Evolutionary conservation across 2,797 vertebrate species (phyloP).

Genomic region (Potorous gilbertii): DNA sequence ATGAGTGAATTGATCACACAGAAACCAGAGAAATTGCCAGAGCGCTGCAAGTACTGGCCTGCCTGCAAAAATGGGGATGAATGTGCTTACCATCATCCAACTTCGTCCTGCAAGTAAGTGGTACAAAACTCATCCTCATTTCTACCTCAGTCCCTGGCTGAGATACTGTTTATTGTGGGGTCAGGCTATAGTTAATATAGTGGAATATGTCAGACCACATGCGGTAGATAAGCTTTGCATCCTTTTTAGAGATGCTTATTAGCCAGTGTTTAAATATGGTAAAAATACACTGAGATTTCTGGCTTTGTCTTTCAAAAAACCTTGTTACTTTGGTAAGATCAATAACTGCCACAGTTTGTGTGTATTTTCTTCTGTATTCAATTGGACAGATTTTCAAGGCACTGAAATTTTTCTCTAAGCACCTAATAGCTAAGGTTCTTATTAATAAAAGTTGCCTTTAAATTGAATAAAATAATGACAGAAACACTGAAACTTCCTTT

Average conservation of each 20-base stretch:
- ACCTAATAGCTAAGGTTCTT: not conserved
- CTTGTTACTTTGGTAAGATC: not conserved
- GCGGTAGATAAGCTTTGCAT: not conserved
- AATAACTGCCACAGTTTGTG: not conserved
- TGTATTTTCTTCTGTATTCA: not conserved
- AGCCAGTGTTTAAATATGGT: not conserved
- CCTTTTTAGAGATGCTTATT: not conserved
- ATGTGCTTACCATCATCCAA: slow-evolving; percentile 95
- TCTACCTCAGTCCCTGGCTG: no score
- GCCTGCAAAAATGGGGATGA: slow-evolving; percentile 96
- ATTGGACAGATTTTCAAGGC: not conserved
- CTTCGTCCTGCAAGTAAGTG: slow-evolving; percentile 94
- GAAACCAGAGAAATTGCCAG: slow-evolving; percentile 91
- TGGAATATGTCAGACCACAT: no score
- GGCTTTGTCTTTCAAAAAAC: not conserved
- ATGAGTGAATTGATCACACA: slow-evolving; percentile 83
- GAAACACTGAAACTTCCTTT: slow-evolving; percentile 27
- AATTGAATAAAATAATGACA: not conserved
- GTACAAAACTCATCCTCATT: not conserved
- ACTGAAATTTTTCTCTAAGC: not conserved
- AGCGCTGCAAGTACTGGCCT: slow-evolving; percentile 98
- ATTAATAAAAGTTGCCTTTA: not conserved
- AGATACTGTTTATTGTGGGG: not conserved
- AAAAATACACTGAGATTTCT: not conserved
- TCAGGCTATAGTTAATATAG: not conserved